Evolutionary conservation across 2,797 vertebrate genomes (phyloP).

Genomic region (Rhinoraja longicauda): DNA sequence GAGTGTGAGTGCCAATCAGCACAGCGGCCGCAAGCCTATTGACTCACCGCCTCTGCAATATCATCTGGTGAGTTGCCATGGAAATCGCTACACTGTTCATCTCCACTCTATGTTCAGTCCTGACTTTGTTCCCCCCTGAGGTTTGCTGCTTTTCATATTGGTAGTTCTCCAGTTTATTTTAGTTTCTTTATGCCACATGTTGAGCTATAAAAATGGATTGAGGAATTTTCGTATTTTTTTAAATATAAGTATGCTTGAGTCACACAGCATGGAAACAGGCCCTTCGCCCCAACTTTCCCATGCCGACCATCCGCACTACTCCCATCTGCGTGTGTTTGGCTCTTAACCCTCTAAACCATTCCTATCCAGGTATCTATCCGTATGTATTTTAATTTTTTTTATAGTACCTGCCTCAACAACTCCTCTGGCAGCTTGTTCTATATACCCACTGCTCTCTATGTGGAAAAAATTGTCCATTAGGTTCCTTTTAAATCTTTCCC

Average conservation of each 20-base stretch:
- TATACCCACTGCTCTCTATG: too few relatives aligned
- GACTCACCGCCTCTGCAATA: constrained; percentile 43
- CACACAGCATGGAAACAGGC: too few relatives aligned
- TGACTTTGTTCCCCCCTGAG: not conserved
- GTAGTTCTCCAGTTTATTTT: constrained; percentile 6
- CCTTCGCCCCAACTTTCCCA: too few relatives aligned
- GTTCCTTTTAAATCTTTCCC: too few relatives aligned
- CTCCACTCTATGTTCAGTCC: constrained; percentile 2
- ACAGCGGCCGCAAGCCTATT: constrained; percentile 42
- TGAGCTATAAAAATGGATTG: constrained; percentile 43
- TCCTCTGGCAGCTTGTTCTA: too few relatives aligned
- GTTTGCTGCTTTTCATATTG: not conserved
- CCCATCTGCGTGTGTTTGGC: too few relatives aligned
- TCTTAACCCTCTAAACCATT: too few relatives aligned
- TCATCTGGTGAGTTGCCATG: constrained; percentile 54
- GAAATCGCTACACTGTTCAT: constrained; percentile 50
- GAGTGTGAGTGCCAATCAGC: constrained; percentile 44
- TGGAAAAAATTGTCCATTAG: too few relatives aligned
- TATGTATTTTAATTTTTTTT: too few relatives aligned
- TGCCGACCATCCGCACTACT: too few relatives aligned
- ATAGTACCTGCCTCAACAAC: too few relatives aligned
- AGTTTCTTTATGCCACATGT: not conserved
- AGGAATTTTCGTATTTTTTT: constrained; percentile 36
- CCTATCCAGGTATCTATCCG: too few relatives aligned
- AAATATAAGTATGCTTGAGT: constrained; percentile 12